These are phyloP conservation scores for Nymphalis c-album DNA, from an alignment of 2,888 invertebrate species.

Conservation along the genomic window DNA sequence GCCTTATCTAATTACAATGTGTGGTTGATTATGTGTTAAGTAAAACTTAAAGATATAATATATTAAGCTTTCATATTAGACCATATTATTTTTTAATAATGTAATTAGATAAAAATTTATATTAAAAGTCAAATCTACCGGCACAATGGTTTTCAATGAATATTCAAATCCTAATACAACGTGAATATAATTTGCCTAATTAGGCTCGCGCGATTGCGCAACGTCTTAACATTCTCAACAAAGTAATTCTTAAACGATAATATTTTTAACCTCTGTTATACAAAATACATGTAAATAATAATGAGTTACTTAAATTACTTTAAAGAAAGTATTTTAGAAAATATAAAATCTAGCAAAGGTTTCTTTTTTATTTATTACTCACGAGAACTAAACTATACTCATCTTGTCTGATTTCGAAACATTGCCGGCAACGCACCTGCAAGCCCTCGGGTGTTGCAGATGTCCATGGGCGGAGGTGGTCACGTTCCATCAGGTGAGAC, in stretches of 20 bases:
- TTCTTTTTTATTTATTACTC: no score
- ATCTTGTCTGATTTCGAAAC: no score
- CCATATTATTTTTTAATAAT: not conserved
- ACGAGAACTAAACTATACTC: no score
- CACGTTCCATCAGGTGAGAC: no score
- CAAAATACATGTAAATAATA: not conserved
- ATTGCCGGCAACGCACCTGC: no score
- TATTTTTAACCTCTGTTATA: not conserved
- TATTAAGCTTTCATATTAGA: not conserved
- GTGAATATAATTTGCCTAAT: constrained; percentile 4
- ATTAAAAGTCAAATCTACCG: not conserved
- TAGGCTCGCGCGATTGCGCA: constrained; percentile 4
- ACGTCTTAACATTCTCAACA: constrained; percentile 5
- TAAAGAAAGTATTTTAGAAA: not conserved
- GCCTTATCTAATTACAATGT: no score
- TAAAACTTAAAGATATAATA: no score
- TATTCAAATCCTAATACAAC: not conserved
- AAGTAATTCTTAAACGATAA: constrained; percentile 7
- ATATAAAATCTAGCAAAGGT: no score
- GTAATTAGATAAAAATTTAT: not conserved
- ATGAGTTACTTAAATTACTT: not conserved
- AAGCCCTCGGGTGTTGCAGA: no score
- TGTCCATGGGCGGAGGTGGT: no score
- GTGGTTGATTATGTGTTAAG: no score
- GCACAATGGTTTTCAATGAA: not conserved